Percentiles rank a stretch among this genome's conserved stretches.
Conservation (phyloP, 2,113 vertebrate species). For the Cephalopterus ornatus region DNA sequence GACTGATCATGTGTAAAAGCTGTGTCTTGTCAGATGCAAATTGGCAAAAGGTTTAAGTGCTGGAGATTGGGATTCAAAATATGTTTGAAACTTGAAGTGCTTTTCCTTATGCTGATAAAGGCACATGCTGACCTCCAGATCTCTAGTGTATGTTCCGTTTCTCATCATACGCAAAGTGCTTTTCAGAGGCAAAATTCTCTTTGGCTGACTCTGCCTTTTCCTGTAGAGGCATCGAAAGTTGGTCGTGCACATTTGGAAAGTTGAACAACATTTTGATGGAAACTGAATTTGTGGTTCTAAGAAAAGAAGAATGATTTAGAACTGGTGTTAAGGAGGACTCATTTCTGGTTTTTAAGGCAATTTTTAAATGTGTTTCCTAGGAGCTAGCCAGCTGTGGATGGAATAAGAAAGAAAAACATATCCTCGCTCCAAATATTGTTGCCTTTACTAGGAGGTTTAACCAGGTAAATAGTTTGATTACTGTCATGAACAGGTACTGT, state of each 20-base stretch:
- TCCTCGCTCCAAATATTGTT: conserved; percentile 89
- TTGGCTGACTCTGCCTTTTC: not conserved
- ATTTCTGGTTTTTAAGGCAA: not conserved
- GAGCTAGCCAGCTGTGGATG: conserved; percentile 93
- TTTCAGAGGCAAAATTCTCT: not conserved
- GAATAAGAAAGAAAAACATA: conserved; percentile 95
- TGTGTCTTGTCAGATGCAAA: not conserved
- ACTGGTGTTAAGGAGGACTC: not conserved
- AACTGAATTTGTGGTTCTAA: not conserved
- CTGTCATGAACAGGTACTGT: not conserved
- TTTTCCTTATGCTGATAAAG: not conserved
- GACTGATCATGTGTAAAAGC: not conserved
- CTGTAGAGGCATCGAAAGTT: not conserved
- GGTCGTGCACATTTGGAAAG: not conserved
- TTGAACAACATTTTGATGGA: not conserved
- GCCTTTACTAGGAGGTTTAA: conserved; percentile 96
- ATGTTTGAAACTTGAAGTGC: not conserved
- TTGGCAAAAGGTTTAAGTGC: not conserved
- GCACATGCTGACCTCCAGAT: not conserved
- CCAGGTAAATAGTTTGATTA: conserved; percentile 76
- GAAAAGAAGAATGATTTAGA: not conserved
- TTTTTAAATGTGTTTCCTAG: conserved; percentile 72
- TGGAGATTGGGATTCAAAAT: not conserved
- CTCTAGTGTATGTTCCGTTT: not conserved
- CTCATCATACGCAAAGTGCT: not conserved